phyloP scores from a whole-genome alignment of 2,113 vertebrate genomes.

The Cranoglanis bouderius region DNA sequence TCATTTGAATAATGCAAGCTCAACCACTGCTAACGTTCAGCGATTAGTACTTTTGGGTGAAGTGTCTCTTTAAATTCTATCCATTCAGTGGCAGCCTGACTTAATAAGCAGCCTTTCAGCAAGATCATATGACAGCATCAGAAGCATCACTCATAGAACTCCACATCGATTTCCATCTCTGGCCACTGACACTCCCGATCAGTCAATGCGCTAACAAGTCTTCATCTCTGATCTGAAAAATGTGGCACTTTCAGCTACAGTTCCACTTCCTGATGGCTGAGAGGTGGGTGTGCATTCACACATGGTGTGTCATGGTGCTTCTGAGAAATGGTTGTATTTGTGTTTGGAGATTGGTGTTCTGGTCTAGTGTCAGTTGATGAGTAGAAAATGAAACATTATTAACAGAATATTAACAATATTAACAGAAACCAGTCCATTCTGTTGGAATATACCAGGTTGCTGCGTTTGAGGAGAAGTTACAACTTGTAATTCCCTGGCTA shows the following conservation, averaged over 20 bases:
- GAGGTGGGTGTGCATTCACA: not conserved
- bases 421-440: not conserved
- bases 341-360: not conserved
- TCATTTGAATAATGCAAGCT: not conserved
- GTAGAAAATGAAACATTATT: not conserved
- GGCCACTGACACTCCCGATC: constrained; percentile 66
- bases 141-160: constrained; percentile 64
- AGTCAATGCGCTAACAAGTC: constrained; percentile 78
- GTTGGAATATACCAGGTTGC: not conserved
- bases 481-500: not conserved
- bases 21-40: not conserved
- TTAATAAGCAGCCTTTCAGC: constrained; percentile 68
- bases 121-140: constrained; percentile 61
- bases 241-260: constrained; percentile 57
- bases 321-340: not conserved
- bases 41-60: not conserved
- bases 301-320: not conserved
- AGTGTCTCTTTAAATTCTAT: not conserved
- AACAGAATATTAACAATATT: not conserved
- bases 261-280: not conserved
- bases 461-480: no score
- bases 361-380: not conserved
- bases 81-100: constrained; percentile 50
- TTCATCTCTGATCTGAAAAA: constrained; percentile 74
- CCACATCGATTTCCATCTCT: constrained; percentile 73